phyloP scores from a whole-genome alignment of 1,140 invertebrate genomes.

The Pogonus chalceus region DNA sequence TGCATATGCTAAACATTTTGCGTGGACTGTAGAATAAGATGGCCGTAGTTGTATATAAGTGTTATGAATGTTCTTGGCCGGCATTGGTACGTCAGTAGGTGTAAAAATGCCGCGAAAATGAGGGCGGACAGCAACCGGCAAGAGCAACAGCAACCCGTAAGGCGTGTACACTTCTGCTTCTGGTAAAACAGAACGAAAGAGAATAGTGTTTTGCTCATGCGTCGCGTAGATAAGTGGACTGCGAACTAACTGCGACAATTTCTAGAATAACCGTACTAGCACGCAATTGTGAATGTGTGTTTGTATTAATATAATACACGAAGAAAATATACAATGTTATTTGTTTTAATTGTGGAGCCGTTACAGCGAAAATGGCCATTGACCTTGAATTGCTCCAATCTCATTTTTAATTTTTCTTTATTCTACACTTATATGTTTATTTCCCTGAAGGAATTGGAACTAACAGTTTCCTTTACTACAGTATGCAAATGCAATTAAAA shows the following conservation, averaged over 20 bases:
- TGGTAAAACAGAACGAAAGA: background rate
- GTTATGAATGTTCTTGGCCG: background rate
- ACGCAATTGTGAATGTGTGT: too few species aligned
- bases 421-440: too few species aligned
- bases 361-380: background rate
- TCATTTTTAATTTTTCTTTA: background rate
- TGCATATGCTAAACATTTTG: background rate
- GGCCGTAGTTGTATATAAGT: background rate
- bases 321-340: background rate
- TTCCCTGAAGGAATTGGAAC: too few species aligned
- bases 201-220: background rate
- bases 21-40: too few species aligned
- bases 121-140: background rate
- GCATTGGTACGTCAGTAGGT: background rate
- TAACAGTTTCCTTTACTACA: too few species aligned
- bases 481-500: too few species aligned
- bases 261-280: too few species aligned
- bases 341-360: background rate
- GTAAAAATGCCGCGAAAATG: slow-evolving; percentile 5
- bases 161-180: background rate
- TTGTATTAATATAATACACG: background rate
- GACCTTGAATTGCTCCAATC: background rate
- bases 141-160: background rate
- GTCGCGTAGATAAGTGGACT: background rate
- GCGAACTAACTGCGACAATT: background rate